Base-by-base conservation (phyloP, 2,797 vertebrate genomes). In the Falco naumanni region DNA sequence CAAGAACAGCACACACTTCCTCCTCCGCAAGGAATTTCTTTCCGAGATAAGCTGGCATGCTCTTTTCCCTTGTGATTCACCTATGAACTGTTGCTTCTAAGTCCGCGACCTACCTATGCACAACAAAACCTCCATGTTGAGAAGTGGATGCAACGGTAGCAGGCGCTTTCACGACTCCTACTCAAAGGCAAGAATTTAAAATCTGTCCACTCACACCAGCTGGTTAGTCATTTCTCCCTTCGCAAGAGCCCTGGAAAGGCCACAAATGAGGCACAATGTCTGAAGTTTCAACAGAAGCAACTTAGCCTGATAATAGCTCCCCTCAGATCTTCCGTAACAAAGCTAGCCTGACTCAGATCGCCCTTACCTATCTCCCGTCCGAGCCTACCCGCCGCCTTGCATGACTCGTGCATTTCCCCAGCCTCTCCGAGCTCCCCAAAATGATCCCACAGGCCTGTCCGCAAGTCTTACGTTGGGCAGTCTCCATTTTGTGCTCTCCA, bases 41-140 rank as follows among this genome's bases (percentile, higher is more conserved):
- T 87, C 75, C 8, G 22, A 96, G 95, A 97, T 96, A 97, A 97
- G 93, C 60, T 83, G 75, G 92, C 76, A 54, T 60, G 75, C 65
- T 96, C 84, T 93, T 80, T 92, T 89, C 78, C 92, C 84, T 84
- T 87, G 92, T 93, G 93, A 96, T 94, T 96, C 95, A 97, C 93
- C 89, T 92, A 57, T 92, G 80, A 87, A 92, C 80, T 94, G 84
- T 87, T 91, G 87, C 90, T 94, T 83, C 51, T 3, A 60, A 59
- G 78, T 60, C 93, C 6, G 11, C 84, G 90, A 92, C 87, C 95
- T 93, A 90, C 89, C 96, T 94, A 54, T 89, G 78, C 84, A 54
- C 81, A 93, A 85, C 80, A 95, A 80, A 85, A 57, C 61, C 71
- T 95, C 71, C 95, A 76, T 33, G 34, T 41, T 47, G 57, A 87